A percentile compares a stretch with the other conserved stretches of the same genome.
These are phyloP conservation scores for Cynodonichthys magdalenae DNA, from an alignment of 2,797 vertebrate genomes.

Conservation along the genomic window DNA sequence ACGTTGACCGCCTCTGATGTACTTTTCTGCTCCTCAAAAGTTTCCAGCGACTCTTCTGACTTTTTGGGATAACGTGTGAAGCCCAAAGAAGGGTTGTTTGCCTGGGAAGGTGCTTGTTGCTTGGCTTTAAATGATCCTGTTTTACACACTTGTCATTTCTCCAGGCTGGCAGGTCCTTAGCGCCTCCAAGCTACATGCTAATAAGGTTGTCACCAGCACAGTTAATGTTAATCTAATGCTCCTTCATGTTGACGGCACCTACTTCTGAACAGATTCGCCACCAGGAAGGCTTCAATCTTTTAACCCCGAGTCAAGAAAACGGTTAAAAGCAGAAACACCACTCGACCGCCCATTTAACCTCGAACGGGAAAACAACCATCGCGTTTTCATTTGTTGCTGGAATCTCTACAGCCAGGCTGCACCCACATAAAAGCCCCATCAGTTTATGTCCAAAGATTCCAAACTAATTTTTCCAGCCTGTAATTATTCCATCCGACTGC, in stretches of 20 bases:
- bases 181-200: conserved; percentile 65
- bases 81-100: conserved; percentile 55
- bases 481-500: conserved; percentile 79
- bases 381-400: conserved; percentile 4
- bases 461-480: conserved; percentile 76
- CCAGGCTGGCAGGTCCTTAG: conserved; percentile 67
- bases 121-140: conserved; percentile 77
- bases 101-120: conserved; percentile 58
- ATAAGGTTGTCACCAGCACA: conserved; percentile 63
- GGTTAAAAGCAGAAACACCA: background rate
- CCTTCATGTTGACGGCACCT: background rate
- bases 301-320: conserved; percentile 13
- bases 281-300: background rate
- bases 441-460: conserved; percentile 64
- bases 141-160: conserved; percentile 79
- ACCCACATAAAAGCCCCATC: conserved; percentile 45
- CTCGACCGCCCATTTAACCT: background rate
- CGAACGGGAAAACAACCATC: conserved; percentile 1
- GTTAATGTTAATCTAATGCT: conserved; percentile 66
- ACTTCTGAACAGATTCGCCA: conserved; percentile 1
- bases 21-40: conserved; percentile 30
- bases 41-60: conserved; percentile 32
- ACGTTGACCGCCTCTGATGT: conserved; percentile 16
- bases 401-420: conserved; percentile 44
- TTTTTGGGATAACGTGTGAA: conserved; percentile 53